These are phyloP conservation scores for Coptotermes formosanus DNA, from an alignment of 1,140 invertebrate species.

Conservation along the genomic window DNA sequence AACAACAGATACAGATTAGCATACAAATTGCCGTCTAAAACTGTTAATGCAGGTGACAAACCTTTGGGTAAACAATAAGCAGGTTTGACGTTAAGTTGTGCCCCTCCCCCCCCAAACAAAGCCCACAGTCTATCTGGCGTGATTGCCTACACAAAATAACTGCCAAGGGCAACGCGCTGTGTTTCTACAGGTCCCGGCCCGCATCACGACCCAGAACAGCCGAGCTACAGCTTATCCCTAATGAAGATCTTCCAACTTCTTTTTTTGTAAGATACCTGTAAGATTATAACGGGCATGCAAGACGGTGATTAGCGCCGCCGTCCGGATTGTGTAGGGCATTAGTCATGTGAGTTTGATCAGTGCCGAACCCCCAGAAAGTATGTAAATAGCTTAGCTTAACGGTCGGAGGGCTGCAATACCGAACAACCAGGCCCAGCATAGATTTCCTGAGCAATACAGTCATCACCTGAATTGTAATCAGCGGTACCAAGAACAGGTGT, in stretches of 20 bases:
- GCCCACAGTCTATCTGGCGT: neutral
- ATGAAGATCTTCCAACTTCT: slow-evolving; percentile 17
- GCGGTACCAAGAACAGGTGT: neutral
- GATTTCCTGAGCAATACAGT: neutral
- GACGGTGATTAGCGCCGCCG: neutral
- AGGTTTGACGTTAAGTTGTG: too few species aligned
- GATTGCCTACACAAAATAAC: neutral
- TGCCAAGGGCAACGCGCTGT: neutral
- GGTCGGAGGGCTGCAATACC: neutral
- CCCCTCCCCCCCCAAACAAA: too few species aligned
- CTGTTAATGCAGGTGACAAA: too few species aligned
- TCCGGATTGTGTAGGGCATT: neutral
- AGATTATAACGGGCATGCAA: slow-evolving; percentile 3
- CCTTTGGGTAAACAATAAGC: too few species aligned
- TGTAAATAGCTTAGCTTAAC: neutral
- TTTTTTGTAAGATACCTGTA: neutral
- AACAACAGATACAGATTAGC: too few species aligned
- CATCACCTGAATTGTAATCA: neutral
- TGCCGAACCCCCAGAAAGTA: neutral
- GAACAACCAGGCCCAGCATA: too few species aligned
- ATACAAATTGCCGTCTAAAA: too few species aligned
- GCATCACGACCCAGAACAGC: neutral
- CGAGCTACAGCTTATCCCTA: neutral
- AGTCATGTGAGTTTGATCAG: neutral
- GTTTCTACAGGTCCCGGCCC: neutral